Evolutionary conservation across 2,888 invertebrate genomes (phyloP), one percentile per base, ranked within the genome.

Genomic region (Embidobia sp.): DNA sequence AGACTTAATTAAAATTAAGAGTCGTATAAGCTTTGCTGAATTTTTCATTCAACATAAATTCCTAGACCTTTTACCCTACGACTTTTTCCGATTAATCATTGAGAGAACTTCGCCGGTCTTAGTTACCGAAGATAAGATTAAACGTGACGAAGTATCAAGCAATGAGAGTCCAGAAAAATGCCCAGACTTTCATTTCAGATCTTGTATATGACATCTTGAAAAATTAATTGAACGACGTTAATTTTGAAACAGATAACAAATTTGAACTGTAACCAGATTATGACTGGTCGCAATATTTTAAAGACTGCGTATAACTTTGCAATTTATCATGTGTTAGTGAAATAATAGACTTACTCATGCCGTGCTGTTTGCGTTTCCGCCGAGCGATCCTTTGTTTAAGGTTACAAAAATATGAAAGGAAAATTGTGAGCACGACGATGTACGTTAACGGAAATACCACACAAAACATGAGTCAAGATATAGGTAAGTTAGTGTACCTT

Each of bases 401-500:
- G 79, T 44, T 67, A 70, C 64, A 70, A 57, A 81, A 86, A 81
- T 73, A 87, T 87, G 87, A 87, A 82, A 85, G 83, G 83, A 80
- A 86, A 84, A 85, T 69, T 82, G 77, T 79, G 80, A 69, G 51
- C 73, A 67, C 82, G 77, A 87, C 83, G 85, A 88, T 88, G 88
- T 87, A 86, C 85, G 86, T 88, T 79, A 88, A 88, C 87, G 88
- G 87, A 82, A 85, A 88, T 82, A 84, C 80, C 69, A 79, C 83
- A 73, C 83, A 86, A 78, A 81, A 81, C 80, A 82, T 84, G 77
- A 84, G 83, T 83, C 85, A 84, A 84, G 86, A 87, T 86, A 88
- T 85, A 88, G 87, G 88, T 88, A 83, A 85, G 85, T 64, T 46
- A 51, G 49, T 19, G 22, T 66, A 55, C 48, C 42, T 59, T 75